Conservation (phyloP, 2,113 vertebrate species). For the Odocoileus virginianus region DNA sequence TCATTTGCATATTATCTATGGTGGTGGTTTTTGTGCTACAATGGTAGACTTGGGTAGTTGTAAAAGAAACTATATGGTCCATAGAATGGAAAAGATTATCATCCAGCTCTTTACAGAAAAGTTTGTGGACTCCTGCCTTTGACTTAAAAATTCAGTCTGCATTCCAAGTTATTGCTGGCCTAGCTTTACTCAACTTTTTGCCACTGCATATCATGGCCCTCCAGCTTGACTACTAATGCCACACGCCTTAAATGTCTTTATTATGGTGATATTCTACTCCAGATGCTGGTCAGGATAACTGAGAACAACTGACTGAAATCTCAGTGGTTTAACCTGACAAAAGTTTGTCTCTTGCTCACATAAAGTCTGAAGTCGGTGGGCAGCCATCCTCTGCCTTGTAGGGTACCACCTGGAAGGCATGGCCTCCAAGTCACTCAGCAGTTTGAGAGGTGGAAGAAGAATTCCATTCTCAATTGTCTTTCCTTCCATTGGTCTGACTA, state of each 20-base stretch:
- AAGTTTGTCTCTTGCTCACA: neutral
- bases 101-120: neutral
- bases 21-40: neutral
- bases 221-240: neutral
- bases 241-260: neutral
- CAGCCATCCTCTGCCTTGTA: neutral
- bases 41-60: neutral
- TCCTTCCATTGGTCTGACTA: neutral
- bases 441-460: neutral
- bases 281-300: neutral
- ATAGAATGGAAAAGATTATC: neutral
- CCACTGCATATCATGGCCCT: neutral
- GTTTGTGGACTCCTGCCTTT: neutral
- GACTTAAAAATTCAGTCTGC: neutral
- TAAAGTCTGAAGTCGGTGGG: neutral
- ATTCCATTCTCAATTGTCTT: neutral
- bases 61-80: neutral
- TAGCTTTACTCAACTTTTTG: neutral
- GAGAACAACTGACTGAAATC: neutral
- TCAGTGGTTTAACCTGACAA: neutral
- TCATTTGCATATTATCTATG: neutral
- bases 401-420: neutral
- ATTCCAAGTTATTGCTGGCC: neutral
- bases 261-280: neutral
- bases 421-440: neutral